Conservation (phyloP, 2,888 invertebrate species). For the Hedya salicella region DNA sequence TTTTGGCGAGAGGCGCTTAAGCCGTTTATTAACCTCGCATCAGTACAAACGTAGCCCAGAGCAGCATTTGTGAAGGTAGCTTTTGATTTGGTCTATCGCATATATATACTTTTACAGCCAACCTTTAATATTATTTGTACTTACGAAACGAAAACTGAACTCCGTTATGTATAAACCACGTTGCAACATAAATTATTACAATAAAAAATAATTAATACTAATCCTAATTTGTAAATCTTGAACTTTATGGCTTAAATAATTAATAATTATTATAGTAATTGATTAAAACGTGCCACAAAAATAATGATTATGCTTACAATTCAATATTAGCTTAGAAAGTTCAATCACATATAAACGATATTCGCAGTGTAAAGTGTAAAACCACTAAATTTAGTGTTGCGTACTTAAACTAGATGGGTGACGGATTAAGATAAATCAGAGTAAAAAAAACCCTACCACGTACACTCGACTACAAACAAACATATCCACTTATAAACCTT, state of each 20-base stretch:
- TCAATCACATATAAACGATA: constrained; percentile 61
- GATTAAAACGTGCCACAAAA: constrained; percentile 59
- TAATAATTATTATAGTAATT: constrained; percentile 49
- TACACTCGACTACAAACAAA: no score
- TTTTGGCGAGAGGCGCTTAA: no score
- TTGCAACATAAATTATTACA: constrained; percentile 49
- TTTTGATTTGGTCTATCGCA: no score
- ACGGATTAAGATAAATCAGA: constrained; percentile 52
- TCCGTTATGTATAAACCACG: constrained; percentile 51
- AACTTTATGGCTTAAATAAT: constrained; percentile 55
- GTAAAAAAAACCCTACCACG: constrained; percentile 9
- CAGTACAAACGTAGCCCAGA: no score
- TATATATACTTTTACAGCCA: not conserved
- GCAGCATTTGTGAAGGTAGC: no score
- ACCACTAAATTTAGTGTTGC: constrained; percentile 58
- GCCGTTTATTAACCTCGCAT: no score
- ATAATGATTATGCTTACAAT: constrained; percentile 49
- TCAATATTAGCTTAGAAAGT: constrained; percentile 58
- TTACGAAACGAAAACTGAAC: constrained; percentile 23
- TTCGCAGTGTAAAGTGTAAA: constrained; percentile 60
- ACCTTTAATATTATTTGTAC: constrained; percentile 44
- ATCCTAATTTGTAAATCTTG: constrained; percentile 66
- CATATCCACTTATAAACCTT: no score
- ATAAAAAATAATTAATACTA: constrained; percentile 49
- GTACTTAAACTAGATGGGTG: constrained; percentile 50